A percentile compares a stretch with the other conserved stretches of the same genome.
These are phyloP conservation scores for Bradypodion pumilum DNA, from an alignment of 2,797 vertebrate genomes.

Conservation along the genomic window DNA sequence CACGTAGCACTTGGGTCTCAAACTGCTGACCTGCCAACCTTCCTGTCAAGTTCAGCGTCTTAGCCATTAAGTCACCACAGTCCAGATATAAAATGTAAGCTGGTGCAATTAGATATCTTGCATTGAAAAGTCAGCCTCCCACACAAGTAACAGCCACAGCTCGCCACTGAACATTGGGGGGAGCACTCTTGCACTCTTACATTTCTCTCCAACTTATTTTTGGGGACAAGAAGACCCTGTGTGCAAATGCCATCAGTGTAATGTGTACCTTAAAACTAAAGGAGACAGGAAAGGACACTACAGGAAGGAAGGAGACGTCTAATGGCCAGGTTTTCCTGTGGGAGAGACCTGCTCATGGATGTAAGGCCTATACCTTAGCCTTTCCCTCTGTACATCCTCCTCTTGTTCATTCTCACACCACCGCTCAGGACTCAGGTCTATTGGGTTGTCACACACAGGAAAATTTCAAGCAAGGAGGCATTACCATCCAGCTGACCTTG, in stretches of 20 bases:
- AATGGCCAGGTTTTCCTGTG: no score
- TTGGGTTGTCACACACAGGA: not conserved
- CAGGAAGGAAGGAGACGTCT: not conserved
- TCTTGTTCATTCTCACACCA: not conserved
- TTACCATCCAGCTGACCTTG: no score
- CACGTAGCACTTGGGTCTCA: no score
- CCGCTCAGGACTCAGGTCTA: not conserved
- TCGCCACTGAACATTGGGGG: not conserved
- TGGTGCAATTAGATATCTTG: not conserved
- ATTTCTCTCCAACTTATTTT: not conserved
- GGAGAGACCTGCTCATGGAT: no score
- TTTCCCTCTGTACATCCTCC: not conserved
- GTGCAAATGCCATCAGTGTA: not conserved
- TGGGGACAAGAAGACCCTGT: not conserved
- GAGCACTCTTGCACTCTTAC: not conserved
- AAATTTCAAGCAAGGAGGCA: no score
- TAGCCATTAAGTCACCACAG: no score
- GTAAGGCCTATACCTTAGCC: not conserved
- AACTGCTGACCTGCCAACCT: no score
- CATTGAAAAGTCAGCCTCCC: not conserved
- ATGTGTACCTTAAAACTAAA: not conserved
- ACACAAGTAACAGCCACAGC: no score
- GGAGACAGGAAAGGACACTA: not conserved
- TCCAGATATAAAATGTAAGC: not conserved
- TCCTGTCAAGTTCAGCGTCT: no score